Conservation (phyloP, 2,888 invertebrate genomes). For the Cephus sareptanus region DNA sequence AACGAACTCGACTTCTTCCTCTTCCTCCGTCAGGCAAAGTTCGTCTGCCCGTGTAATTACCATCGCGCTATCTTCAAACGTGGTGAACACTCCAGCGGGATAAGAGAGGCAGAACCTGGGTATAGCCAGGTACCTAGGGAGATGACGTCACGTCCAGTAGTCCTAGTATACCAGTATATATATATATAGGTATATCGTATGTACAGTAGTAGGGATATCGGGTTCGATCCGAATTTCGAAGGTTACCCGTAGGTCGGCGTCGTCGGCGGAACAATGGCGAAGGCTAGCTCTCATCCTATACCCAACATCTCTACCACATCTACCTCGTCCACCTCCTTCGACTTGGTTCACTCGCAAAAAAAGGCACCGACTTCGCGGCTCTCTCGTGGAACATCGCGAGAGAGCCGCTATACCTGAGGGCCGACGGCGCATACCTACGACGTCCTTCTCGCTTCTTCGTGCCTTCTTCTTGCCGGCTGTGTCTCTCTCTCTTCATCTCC, state of each 20-base stretch:
- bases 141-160: not conserved
- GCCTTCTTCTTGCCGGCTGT: not conserved
- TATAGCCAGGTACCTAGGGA: not conserved
- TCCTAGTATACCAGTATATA: not conserved
- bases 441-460: not conserved
- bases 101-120: not conserved
- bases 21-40: not conserved
- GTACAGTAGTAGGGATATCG: not conserved
- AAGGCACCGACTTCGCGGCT: constrained; percentile 44
- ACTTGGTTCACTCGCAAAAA: constrained; percentile 29
- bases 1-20: not conserved
- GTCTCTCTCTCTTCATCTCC: not conserved
- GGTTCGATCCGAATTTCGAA: constrained; percentile 4
- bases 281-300: not conserved
- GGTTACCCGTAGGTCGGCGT: constrained; percentile 1
- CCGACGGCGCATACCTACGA: not conserved
- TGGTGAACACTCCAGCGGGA: not conserved
- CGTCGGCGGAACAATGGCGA: not conserved
- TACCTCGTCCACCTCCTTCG: constrained; percentile 17
- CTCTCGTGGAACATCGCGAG: constrained; percentile 33
- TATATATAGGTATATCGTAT: not conserved
- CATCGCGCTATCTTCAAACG: not conserved
- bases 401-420: not conserved
- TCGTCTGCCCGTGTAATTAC: not conserved
- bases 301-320: constrained; percentile 14